Evolutionary conservation across 1,140 invertebrate genomes (phyloP), one percentile per base, ranked within the genome.

Genomic region (Hirudo medicinalis): DNA sequence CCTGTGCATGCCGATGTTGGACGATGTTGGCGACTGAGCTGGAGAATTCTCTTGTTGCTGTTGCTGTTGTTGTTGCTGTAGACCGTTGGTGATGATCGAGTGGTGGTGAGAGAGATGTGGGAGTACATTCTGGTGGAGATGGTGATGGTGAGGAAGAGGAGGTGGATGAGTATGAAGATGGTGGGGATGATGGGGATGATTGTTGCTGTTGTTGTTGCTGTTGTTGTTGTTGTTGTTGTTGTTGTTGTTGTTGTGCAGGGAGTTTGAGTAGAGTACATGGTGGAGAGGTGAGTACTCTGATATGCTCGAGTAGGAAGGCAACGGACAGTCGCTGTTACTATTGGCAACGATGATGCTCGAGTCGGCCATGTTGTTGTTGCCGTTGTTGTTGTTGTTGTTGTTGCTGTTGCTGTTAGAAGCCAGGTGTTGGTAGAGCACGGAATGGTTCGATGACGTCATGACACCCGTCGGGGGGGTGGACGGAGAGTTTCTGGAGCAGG

Each of bases 331-430:
- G 67, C 29, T 32, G 57, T 27, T 63, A 17, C 43, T 17, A 49
- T 49, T 49, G 43, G 57, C 22, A 68, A 36, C 40, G 67, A 68
- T 68, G 9, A 40, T 29, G 32, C 67, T 68, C 11, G 22, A 36
- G 67, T 25, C 32, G 67, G 67, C 29, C 67, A 49, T 63, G 57
- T 22, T 22, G 29, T 63, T 63, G 57, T 15, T 63, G 57, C 9
- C 17, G 19, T 63, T 63, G 27, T 60, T 22, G n/a, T 22, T 60
- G 57, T 63, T 63, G 57, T n/a, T 63, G 57, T 63, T 63, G 57
- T 63, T 63, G 19, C 19, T 22, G 57, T 25, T 22, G 22, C 29
- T 22, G 17, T 19, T 63, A 15, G 22, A 63, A 63, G 22, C 57
- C 57, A 32, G 22, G 57, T 63, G 22, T 22, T 63, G 29, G 29